Evolutionary conservation across 2,888 invertebrate genomes (phyloP).

Genomic region (Lypha dubia): DNA sequence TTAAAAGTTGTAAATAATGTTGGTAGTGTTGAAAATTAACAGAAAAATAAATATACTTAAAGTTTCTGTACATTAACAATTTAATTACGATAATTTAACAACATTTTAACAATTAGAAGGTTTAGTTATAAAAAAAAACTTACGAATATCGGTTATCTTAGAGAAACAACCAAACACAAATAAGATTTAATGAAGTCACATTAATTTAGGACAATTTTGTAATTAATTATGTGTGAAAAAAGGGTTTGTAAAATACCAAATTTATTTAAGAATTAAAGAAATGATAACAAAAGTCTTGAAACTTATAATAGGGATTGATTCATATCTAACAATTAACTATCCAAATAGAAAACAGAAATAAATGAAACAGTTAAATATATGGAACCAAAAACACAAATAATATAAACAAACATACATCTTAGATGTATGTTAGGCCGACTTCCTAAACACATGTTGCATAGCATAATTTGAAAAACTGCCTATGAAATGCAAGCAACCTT

Average conservation of each 20-base stretch:
- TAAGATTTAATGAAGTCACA: neutral
- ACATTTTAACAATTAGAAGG: constrained; percentile 13
- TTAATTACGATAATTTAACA: constrained; percentile 52
- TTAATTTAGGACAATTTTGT: neutral
- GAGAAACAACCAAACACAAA: neutral
- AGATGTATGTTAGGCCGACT: no score
- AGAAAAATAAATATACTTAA: constrained; percentile 12
- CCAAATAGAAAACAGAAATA: no score
- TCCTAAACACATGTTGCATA: no score
- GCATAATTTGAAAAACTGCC: no score
- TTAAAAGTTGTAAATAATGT: neutral
- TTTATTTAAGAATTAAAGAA: neutral
- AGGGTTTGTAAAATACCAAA: neutral
- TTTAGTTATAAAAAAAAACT: neutral
- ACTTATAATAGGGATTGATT: no score
- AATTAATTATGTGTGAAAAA: neutral
- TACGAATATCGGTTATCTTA: neutral
- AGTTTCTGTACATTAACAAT: constrained; percentile 47
- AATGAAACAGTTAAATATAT: no score
- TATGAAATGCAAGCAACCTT: no score
- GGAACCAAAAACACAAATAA: no score
- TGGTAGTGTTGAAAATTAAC: constrained; percentile 16
- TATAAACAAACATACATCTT: no score
- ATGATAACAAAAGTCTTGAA: no score
- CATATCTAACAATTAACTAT: no score